These are phyloP conservation scores for Crotalus tigris DNA, from an alignment of 2,113 vertebrate species.

Conservation along the genomic window DNA sequence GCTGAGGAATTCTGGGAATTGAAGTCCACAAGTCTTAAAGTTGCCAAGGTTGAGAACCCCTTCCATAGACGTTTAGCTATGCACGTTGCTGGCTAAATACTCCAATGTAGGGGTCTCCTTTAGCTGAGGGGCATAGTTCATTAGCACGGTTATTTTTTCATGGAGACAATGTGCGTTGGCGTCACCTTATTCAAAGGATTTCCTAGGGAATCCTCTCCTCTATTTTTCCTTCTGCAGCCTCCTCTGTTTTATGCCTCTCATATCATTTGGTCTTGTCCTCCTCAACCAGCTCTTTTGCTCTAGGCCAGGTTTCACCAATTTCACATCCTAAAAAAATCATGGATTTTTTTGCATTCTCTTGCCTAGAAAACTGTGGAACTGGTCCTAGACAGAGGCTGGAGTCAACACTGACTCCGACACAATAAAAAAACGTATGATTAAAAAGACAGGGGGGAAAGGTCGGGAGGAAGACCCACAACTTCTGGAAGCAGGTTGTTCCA, in stretches of 20 bases:
- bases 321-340: not conserved
- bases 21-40: too few relatives aligned
- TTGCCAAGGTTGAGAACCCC: too few relatives aligned
- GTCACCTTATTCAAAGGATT: not conserved
- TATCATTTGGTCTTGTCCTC: not conserved
- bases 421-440: not conserved
- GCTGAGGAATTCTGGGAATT: too few relatives aligned
- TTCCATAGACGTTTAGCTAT: too few relatives aligned
- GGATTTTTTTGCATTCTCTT: not conserved
- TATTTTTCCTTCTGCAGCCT: not conserved
- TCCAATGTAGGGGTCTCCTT: not conserved
- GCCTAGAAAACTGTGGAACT: too few relatives aligned
- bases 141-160: not conserved
- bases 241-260: not conserved
- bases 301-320: not conserved
- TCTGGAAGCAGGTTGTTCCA: not conserved
- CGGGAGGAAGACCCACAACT: not conserved
- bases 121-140: not conserved
- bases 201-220: not conserved
- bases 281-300: not conserved
- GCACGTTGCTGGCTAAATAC: not conserved
- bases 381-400: too few relatives aligned
- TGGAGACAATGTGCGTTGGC: not conserved
- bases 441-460: not conserved
- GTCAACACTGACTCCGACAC: too few relatives aligned